A percentile compares a stretch with the other conserved stretches of the same genome.
Conservation (phyloP, 2,797 vertebrate species). For the Chrosomus eos region DNA sequence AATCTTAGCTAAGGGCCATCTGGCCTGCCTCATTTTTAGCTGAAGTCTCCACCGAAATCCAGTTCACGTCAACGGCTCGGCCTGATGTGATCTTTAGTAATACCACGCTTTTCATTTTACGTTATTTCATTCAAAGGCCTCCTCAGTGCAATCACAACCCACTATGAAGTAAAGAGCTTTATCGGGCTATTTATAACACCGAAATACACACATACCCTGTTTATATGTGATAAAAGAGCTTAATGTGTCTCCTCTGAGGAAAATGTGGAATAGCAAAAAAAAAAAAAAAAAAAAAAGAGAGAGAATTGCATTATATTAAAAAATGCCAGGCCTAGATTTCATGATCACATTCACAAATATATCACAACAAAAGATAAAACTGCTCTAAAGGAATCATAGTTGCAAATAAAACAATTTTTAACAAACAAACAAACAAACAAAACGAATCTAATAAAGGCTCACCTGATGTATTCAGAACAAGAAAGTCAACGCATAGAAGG, state of each 20-base stretch:
- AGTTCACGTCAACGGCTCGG: constrained; percentile 36
- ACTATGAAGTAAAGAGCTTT: constrained; percentile 37
- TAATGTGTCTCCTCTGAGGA: constrained; percentile 34
- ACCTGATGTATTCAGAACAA: constrained; percentile 33
- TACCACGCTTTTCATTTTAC: constrained; percentile 42
- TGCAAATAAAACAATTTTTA: constrained; percentile 35
- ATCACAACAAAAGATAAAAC: constrained; percentile 53
- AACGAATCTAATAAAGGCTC: constrained; percentile 32
- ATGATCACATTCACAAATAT: constrained; percentile 56
- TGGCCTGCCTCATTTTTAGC: constrained; percentile 63
- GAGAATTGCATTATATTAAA: not conserved
- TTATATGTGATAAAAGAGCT: constrained; percentile 33
- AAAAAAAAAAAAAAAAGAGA: not conserved
- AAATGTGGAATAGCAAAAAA: constrained; percentile 39
- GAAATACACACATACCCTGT: constrained; percentile 36
- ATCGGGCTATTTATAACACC: constrained; percentile 30
- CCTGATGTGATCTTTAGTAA: constrained; percentile 63
- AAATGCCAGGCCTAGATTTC: constrained; percentile 41
- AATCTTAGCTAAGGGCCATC: constrained; percentile 79
- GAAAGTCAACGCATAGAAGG: constrained; percentile 7
- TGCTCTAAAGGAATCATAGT: constrained; percentile 48
- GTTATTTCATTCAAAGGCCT: not conserved
- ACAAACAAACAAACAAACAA: constrained; percentile 35
- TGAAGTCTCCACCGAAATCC: constrained; percentile 50
- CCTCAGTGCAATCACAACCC: constrained; percentile 22